A percentile compares a stretch with the other conserved stretches of the same genome.
phyloP scores from a whole-genome alignment of 2,888 invertebrate genomes.

The Ennomos quercinarius region DNA sequence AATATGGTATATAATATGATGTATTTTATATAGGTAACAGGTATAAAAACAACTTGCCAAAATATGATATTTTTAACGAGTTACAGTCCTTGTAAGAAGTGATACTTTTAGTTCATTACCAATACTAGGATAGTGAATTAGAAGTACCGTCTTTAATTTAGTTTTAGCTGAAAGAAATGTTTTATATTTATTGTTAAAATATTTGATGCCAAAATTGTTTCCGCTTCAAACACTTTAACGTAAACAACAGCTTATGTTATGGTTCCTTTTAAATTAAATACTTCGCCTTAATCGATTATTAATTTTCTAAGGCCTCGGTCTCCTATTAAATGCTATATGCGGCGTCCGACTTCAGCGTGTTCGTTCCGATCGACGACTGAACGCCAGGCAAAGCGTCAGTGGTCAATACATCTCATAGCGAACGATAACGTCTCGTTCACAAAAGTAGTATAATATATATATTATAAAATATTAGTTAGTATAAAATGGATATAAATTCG shows the following conservation, averaged over 20 bases:
- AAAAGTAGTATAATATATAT: too few relatives aligned
- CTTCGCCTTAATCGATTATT: not conserved
- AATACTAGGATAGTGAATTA: conserved; percentile 15
- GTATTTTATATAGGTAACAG: too few relatives aligned
- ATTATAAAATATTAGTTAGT: too few relatives aligned
- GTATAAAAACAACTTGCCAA: conserved; percentile 11
- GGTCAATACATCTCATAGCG: too few relatives aligned
- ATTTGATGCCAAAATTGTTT: conserved; percentile 67
- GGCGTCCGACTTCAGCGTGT: too few relatives aligned
- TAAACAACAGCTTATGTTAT: conserved; percentile 13
- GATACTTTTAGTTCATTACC: conserved; percentile 18
- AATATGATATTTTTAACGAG: conserved; percentile 1
- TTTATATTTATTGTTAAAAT: conserved; percentile 56
- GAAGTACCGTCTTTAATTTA: conserved; percentile 6
- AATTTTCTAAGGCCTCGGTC: too few relatives aligned
- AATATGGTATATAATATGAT: not conserved
- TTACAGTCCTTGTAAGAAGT: conserved; percentile 18
- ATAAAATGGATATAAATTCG: too few relatives aligned
- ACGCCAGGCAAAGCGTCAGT: too few relatives aligned
- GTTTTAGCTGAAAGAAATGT: conserved; percentile 14
- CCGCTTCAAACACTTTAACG: conserved; percentile 24
- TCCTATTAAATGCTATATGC: too few relatives aligned
- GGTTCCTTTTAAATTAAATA: conserved; percentile 24
- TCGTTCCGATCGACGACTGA: too few relatives aligned
- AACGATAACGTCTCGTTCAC: too few relatives aligned